Evolutionary conservation across 2,113 vertebrate species (phyloP), one percentile per base, ranked within the genome.

Genomic region (Cyanistes caeruleus): DNA sequence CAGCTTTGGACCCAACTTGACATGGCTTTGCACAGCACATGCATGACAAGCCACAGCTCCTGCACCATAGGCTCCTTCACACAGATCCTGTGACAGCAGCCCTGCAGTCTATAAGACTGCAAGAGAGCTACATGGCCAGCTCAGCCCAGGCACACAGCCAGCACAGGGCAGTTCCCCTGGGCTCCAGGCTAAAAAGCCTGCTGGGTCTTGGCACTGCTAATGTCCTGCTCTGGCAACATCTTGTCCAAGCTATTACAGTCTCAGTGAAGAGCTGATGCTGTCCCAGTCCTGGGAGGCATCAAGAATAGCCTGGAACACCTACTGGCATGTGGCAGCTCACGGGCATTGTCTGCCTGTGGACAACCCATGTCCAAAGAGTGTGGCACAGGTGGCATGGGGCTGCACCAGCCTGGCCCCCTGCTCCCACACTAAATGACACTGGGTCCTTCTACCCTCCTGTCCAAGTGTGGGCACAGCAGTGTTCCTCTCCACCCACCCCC

Each of bases 301-400:
- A 11, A 7, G 9, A 4, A 7, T 1, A 49, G 11, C 28, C 41
- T 22, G 5, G 22, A 13, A 14, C 37, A 56, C 16, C 69, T 31
- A 4, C 7, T 10, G 7, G 33, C 44, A 27, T 3, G 9, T 10
- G 27, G 39, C n/a, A 48, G 28, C 43, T 58, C 63, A 52, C 30
- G 9, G 74, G 27, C 7, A 11, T 30, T 70, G 5, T 20, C 68
- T 7, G 7, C 11, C 2, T 4, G 24, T 4, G 3, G 31, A 7
- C 11, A 28, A 2, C 6, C 8, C 55, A 4, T 0, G 1, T 16
- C 14, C 56, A 43, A 65, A 79, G 52, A 5, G 2, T 2, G 1
- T 10, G 35, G n/a, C 22, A 5, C 1, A 1, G 27, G 48, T 1
- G 2, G 9, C 4, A 0, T 10, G 62, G 35, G 62, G 39, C 68